These are phyloP conservation scores for Vombatus ursinus DNA, from an alignment of 2,113 vertebrate genomes.

Conservation along the genomic window DNA sequence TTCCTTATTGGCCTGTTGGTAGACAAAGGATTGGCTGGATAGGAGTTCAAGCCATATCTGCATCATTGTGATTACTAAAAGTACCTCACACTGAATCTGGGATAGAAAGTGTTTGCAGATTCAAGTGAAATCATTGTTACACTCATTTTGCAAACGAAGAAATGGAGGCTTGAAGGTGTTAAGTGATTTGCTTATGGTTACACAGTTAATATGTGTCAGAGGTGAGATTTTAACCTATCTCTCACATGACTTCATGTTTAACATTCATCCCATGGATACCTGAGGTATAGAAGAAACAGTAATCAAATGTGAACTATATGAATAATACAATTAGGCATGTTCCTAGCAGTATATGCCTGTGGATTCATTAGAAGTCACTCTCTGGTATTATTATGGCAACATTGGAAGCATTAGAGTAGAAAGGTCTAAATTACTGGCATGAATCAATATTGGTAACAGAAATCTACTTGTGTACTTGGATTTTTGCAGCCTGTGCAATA, in stretches of 20 bases:
- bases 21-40: background rate
- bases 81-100: background rate
- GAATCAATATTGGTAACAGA: slow-evolving; percentile 35
- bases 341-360: background rate
- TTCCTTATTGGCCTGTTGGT: background rate
- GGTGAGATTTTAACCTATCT: background rate
- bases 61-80: background rate
- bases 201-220: background rate
- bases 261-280: background rate
- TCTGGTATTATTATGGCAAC: background rate
- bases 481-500: slow-evolving; percentile 4
- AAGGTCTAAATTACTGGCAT: background rate
- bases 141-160: background rate
- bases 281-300: background rate
- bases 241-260: background rate
- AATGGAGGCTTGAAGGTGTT: background rate
- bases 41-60: background rate
- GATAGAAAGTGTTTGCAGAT: background rate
- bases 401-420: background rate
- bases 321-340: background rate
- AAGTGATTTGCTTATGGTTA: background rate
- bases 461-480: slow-evolving; percentile 27
- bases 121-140: background rate
- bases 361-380: background rate
- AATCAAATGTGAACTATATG: background rate